Evolutionary conservation across 2,888 invertebrate genomes (phyloP).

Genomic region (Pegoplata infirma): DNA sequence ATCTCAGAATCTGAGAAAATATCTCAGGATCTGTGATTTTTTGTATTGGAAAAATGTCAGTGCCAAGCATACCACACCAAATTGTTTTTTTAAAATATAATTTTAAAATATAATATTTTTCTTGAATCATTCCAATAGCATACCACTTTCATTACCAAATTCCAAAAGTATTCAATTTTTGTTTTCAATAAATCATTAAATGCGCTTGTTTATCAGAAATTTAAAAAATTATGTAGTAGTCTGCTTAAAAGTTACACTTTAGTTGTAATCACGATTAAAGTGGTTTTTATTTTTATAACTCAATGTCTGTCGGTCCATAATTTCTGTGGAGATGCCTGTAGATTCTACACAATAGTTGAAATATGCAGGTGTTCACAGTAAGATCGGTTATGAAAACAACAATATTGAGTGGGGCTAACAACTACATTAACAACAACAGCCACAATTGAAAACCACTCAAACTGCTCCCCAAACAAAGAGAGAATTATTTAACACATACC

Average conservation of each 20-base stretch:
- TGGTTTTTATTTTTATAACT: background rate
- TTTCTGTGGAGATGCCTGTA: conserved; percentile 29
- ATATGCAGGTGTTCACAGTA: conserved; percentile 54
- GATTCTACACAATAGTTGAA: conserved; percentile 32
- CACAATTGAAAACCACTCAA: conserved; percentile 42
- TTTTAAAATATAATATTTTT: no score
- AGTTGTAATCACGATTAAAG: background rate
- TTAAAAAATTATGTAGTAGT: background rate
- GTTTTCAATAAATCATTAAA: background rate
- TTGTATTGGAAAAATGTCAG: no score
- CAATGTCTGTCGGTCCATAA: conserved; percentile 11
- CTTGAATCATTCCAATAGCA: no score
- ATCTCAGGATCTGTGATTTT: no score
- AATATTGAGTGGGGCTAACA: conserved; percentile 46
- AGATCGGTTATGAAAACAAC: conserved; percentile 27
- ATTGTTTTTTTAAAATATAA: no score
- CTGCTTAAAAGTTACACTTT: background rate
- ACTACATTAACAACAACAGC: conserved; percentile 6
- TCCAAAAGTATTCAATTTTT: background rate
- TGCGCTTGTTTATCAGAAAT: no score
- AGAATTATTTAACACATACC: no score
- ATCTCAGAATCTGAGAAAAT: no score
- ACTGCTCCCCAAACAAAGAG: background rate
- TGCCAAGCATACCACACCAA: no score
- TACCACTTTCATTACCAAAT: no score